phyloP scores from a whole-genome alignment of 1,140 invertebrate species.

The Bombus soroeensis region DNA sequence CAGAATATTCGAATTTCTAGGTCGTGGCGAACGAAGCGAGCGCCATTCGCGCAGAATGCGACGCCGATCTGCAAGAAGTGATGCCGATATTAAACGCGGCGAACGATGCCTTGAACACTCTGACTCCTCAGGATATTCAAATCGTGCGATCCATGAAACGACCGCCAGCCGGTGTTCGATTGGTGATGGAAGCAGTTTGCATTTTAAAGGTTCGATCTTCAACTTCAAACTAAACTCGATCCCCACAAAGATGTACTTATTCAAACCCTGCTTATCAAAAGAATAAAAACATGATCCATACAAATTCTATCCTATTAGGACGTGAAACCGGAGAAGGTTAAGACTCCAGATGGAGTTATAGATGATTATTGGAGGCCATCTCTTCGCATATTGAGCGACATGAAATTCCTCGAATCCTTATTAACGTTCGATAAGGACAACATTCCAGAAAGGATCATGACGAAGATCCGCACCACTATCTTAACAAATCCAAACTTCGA shows the following conservation, averaged over 20 bases:
- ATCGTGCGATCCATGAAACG: slow-evolving; percentile 99
- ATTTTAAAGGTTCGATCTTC: slow-evolving; percentile 90
- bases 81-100: slow-evolving; percentile 96
- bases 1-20: slow-evolving; percentile 47
- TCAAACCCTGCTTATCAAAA: neutral
- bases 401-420: slow-evolving; percentile 93
- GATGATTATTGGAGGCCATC: slow-evolving; percentile 98
- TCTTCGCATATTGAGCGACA: slow-evolving; percentile 94
- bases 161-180: slow-evolving; percentile 95
- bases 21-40: slow-evolving; percentile 85
- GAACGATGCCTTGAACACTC: slow-evolving; percentile 93
- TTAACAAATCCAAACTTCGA: slow-evolving; percentile 95
- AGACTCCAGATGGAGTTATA: slow-evolving; percentile 76
- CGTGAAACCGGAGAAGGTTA: slow-evolving; percentile 88
- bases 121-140: slow-evolving; percentile 96
- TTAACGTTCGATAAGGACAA: slow-evolving; percentile 96
- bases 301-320: slow-evolving; percentile 80
- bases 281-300: neutral
- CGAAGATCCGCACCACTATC: slow-evolving; percentile 90
- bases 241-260: neutral
- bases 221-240: neutral
- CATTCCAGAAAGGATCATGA: slow-evolving; percentile 91
- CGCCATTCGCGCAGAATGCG: slow-evolving; percentile 97
- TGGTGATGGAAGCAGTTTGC: slow-evolving; percentile 98
- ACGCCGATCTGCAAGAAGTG: slow-evolving; percentile 95